These are phyloP conservation scores for Muntiacus muntjak DNA, from an alignment of 2,113 vertebrate species.

Conservation along the genomic window DNA sequence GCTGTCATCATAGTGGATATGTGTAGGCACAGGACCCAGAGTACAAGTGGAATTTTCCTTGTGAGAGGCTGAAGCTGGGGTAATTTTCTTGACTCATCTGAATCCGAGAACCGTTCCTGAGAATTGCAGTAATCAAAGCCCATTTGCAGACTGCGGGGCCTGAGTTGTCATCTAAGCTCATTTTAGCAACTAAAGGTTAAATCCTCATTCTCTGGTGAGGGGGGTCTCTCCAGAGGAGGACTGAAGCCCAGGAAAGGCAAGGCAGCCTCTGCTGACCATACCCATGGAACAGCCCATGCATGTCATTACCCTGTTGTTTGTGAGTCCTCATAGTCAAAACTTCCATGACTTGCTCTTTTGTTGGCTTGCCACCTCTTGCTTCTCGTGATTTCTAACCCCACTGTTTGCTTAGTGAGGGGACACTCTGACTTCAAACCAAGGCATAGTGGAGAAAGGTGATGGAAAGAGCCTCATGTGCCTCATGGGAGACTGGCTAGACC, in stretches of 20 bases:
- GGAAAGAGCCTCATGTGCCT: not conserved
- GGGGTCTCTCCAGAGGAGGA: not conserved
- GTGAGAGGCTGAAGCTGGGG: not conserved
- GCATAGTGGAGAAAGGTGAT: not conserved
- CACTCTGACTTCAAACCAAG: not conserved
- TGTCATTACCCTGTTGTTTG: not conserved
- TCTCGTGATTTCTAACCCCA: not conserved
- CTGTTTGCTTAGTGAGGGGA: too few relatives aligned
- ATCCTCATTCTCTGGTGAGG: not conserved
- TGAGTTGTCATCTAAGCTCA: not conserved
- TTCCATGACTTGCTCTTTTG: not conserved
- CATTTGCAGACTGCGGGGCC: not conserved
- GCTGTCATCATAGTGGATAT: not conserved
- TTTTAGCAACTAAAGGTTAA: not conserved
- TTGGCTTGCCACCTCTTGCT: not conserved
- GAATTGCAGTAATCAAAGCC: not conserved
- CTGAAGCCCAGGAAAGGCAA: not conserved
- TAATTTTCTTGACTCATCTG: constrained; percentile 19
- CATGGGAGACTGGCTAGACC: not conserved
- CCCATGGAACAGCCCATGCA: not conserved
- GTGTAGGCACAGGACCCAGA: not conserved
- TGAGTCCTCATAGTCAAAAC: not conserved
- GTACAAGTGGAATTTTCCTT: constrained; percentile 14
- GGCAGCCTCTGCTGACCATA: fast-evolving
- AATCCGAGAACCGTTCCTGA: not conserved